Conservation (phyloP, 2,888 invertebrate species). For the Cephonodes hylas region DNA sequence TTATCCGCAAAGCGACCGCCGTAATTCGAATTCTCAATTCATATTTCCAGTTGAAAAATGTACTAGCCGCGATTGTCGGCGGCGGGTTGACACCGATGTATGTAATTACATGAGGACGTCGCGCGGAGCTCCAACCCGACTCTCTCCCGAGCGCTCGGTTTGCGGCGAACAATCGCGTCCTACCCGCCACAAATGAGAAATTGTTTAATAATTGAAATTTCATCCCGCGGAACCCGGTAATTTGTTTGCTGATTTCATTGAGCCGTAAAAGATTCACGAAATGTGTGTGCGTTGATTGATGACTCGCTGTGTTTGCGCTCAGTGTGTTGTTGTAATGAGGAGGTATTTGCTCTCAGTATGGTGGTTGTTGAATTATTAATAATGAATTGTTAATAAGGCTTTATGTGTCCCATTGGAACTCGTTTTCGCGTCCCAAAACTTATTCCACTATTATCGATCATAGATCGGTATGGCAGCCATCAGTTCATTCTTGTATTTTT, state of each 20-base stretch:
- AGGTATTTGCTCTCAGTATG: not conserved
- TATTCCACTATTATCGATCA: too few relatives aligned
- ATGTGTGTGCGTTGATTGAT: not conserved
- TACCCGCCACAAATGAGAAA: conserved; percentile 16
- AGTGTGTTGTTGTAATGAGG: not conserved
- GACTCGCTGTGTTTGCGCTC: not conserved
- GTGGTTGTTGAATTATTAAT: too few relatives aligned
- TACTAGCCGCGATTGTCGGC: not conserved
- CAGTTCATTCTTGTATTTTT: too few relatives aligned
- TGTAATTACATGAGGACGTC: not conserved
- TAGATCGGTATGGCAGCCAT: too few relatives aligned
- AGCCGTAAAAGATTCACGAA: conserved; percentile 2
- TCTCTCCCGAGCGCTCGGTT: not conserved
- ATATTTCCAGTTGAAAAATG: not conserved
- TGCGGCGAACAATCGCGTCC: conserved; percentile 15
- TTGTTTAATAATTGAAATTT: conserved; percentile 24
- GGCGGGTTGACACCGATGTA: not conserved
- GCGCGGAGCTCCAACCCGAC: not conserved
- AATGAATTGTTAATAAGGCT: too few relatives aligned
- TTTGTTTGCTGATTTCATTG: conserved; percentile 18
- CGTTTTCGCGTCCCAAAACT: too few relatives aligned
- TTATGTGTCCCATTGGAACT: too few relatives aligned
- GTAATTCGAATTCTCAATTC: not conserved
- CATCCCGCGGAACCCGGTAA: conserved; percentile 12
- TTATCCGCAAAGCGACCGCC: too few relatives aligned